Evolutionary conservation across 2,113 vertebrate genomes (phyloP).

Genomic region (Echinops telfairi): DNA sequence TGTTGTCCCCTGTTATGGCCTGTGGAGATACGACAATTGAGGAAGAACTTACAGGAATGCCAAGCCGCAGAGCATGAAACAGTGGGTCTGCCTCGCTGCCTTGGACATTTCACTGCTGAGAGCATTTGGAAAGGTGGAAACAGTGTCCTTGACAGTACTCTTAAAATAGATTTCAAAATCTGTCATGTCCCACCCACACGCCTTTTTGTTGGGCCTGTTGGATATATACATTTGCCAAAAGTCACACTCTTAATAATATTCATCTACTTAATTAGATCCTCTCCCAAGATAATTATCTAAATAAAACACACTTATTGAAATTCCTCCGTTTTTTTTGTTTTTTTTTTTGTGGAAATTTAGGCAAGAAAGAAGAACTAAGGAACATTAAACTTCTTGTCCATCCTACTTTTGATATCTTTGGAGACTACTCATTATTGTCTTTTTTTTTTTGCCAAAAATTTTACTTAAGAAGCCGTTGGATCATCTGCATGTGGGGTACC

Average conservation of each 20-base stretch:
- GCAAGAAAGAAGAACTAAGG: neutral
- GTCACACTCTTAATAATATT: neutral
- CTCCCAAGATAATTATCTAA: constrained; percentile 42
- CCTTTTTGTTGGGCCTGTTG: neutral
- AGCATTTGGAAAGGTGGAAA: constrained; percentile 68
- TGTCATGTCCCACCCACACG: neutral
- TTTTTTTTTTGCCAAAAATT: neutral
- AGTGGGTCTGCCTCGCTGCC: constrained; percentile 66
- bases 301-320: neutral
- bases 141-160: neutral
- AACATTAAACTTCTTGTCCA: neutral
- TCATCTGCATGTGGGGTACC: neutral
- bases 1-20: constrained; percentile 83
- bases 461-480: neutral
- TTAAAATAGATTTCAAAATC: constrained; percentile 55
- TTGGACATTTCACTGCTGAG: constrained; percentile 68
- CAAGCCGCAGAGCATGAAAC: constrained; percentile 79
- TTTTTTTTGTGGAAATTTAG: neutral
- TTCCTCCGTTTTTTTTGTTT: neutral
- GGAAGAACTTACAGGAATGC: constrained; percentile 81
- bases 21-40: constrained; percentile 83
- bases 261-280: neutral
- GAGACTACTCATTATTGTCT: neutral
- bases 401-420: constrained; percentile 8
- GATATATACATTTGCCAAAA: constrained; percentile 14